Evolutionary conservation across 1,140 invertebrate species (phyloP).

Genomic region (Euborellia annulipes): DNA sequence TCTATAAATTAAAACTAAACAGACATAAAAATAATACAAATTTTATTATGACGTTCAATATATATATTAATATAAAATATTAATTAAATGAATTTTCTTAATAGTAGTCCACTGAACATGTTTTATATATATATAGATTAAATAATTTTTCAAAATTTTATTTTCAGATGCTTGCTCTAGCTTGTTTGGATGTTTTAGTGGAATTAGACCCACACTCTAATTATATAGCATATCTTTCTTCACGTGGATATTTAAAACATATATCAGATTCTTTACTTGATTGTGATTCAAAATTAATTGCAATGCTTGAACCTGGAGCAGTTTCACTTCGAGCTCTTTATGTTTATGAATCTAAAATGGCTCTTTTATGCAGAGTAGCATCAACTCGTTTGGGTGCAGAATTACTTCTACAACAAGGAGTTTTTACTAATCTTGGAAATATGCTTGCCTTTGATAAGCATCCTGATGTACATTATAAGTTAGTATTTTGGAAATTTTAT

Average conservation of each 20-base stretch:
- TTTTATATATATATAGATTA: too few species aligned
- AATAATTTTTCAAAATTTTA: too few species aligned
- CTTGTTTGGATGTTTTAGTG: slow-evolving; percentile 62
- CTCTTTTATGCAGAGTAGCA: slow-evolving; percentile 58
- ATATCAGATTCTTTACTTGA: slow-evolving; percentile 63
- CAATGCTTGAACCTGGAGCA: slow-evolving; percentile 48
- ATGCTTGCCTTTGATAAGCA: slow-evolving; percentile 64
- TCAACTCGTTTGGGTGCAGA: slow-evolving; percentile 55
- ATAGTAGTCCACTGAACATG: too few species aligned
- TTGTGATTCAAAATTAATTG: slow-evolving; percentile 52
- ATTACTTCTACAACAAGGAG: slow-evolving; percentile 54
- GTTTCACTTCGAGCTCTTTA: slow-evolving; percentile 60
- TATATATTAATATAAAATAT: too few species aligned
- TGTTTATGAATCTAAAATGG: slow-evolving; percentile 78
- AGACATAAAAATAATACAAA: not conserved
- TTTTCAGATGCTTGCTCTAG: slow-evolving; percentile 56
- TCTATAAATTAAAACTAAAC: too few species aligned
- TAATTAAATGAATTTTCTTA: too few species aligned
- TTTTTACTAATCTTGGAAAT: slow-evolving; percentile 52
- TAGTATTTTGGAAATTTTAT: not conserved
- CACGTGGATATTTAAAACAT: slow-evolving; percentile 68
- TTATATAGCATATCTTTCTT: slow-evolving; percentile 56
- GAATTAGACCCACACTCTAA: slow-evolving; percentile 54
- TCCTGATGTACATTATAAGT: slow-evolving; percentile 33
- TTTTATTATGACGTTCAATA: too few species aligned